These are phyloP conservation scores for Nymphalis polychloros DNA, from an alignment of 2,888 invertebrate genomes.

Conservation along the genomic window DNA sequence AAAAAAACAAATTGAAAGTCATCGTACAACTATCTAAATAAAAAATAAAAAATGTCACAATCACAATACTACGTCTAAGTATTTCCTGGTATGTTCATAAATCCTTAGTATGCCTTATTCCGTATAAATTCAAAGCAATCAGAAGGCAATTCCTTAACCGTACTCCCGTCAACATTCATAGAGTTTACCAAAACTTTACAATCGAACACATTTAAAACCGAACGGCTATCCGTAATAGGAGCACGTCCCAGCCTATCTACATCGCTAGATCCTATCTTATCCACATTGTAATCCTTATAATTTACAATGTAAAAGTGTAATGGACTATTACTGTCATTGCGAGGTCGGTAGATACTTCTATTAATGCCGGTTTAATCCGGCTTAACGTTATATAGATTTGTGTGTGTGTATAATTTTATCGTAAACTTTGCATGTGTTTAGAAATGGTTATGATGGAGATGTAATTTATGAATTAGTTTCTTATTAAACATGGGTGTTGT, in stretches of 20 bases:
- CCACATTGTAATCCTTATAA: slow-evolving; percentile 24
- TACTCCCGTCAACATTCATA: slow-evolving; percentile 12
- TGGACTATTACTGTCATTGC: slow-evolving; percentile 14
- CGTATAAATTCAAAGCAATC: neutral
- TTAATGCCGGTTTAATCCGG: slow-evolving; percentile 8
- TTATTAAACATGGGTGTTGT: no score
- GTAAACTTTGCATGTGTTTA: slow-evolving; percentile 8
- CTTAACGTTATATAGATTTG: neutral
- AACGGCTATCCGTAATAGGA: slow-evolving; percentile 45
- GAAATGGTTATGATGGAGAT: neutral
- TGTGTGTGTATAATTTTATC: slow-evolving; percentile 6
- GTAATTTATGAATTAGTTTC: no score
- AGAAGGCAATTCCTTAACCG: slow-evolving; percentile 15
- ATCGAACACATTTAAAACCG: slow-evolving; percentile 42
- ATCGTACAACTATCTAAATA: no score
- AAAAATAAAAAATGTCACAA: no score
- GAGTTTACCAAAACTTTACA: slow-evolving; percentile 38
- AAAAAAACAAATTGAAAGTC: no score
- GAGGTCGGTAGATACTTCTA: slow-evolving; percentile 5
- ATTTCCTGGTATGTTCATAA: no score
- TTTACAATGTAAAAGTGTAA: slow-evolving; percentile 15
- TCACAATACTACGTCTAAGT: no score
- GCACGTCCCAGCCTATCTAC: slow-evolving; percentile 41
- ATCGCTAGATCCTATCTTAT: slow-evolving; percentile 36
- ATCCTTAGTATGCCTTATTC: neutral